These are phyloP conservation scores for Furcula furcula DNA, from an alignment of 2,888 invertebrate species.

Conservation along the genomic window DNA sequence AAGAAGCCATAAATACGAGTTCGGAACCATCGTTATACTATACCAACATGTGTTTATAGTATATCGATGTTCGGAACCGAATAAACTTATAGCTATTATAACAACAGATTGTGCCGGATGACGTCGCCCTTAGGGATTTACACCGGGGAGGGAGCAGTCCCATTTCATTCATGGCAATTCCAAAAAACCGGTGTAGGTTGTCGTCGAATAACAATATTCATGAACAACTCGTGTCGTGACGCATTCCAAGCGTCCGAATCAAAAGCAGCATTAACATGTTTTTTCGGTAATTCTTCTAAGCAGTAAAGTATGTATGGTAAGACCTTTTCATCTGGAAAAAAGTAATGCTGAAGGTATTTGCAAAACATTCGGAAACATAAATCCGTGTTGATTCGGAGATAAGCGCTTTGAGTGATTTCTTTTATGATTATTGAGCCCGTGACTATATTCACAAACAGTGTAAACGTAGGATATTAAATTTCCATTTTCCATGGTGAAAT, in stretches of 20 bases:
- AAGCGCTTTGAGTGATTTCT: background rate
- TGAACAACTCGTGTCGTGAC: constrained; percentile 23
- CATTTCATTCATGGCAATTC: constrained; percentile 27
- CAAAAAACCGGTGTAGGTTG: constrained; percentile 23
- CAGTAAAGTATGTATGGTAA: background rate
- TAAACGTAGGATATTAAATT: constrained; percentile 3
- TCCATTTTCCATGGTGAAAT: constrained; percentile 1
- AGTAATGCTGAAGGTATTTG: too few relatives aligned
- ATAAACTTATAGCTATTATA: constrained; percentile 9
- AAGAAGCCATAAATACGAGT: background rate
- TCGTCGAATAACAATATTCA: constrained; percentile 15
- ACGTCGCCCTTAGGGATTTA: constrained; percentile 7
- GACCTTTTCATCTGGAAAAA: too few relatives aligned
- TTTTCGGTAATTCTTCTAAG: too few relatives aligned
- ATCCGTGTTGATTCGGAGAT: background rate
- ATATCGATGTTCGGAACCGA: constrained; percentile 3
- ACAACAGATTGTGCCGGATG: constrained; percentile 19
- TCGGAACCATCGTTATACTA: too few relatives aligned
- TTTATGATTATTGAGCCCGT: constrained; percentile 1
- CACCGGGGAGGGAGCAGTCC: constrained; percentile 14
- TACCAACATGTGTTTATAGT: too few relatives aligned
- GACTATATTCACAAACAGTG: too few relatives aligned
- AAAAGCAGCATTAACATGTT: constrained; percentile 20
- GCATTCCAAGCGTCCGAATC: constrained; percentile 14
- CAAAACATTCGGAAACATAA: background rate